Base-by-base conservation (phyloP, 1,140 invertebrate genomes). In the Zaprionus kolodkinae region DNA sequence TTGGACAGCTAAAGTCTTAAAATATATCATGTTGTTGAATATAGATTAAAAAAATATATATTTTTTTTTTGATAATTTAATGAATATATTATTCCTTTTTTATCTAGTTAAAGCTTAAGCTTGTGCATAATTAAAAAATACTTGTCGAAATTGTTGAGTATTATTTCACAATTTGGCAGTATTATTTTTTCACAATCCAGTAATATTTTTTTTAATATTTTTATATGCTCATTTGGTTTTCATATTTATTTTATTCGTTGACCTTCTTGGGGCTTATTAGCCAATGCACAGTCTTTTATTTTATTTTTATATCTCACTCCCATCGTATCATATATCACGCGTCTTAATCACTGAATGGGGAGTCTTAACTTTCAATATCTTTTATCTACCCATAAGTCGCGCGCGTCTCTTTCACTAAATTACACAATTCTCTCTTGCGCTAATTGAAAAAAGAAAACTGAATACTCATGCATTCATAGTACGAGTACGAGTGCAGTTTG, bases 361-460 rank as follows among this genome's bases (percentile, higher is more conserved):
- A 35, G 52, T 73, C 63, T 69, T 74, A 68, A 85, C 81, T 84
- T 81, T 84, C 69, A 27, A 69, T 80, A 57, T 83, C n/a, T 88
- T 70, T 57, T 36, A 66, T 61, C 64, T 45, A 6, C 10, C 5
- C 27, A 35, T 17, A 52, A 12, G 30, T 62, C 40, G 59, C 72
- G 50, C 64, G 50, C 64, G 36, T 36, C 66, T 70, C 72, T 71
- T 65, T 70, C 70, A 69, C 64, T 66, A 65, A 62, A 79, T 87
- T 87, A 72, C 80, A 87, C 80, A 88, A 87, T 88, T 88, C 68
- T 74, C 68, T 74, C 45, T 72, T 61, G 65, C 67, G 65, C 78
- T 88, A 87, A 88, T 88, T 87, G 73, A 83, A 74, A 76, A 71
- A 79, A 71, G 69, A 54, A 61, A 64, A 76, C 45, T 65, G 64